Base-by-base conservation (phyloP, 1,140 invertebrate genomes). In the Zaprionus nigranus region DNA sequence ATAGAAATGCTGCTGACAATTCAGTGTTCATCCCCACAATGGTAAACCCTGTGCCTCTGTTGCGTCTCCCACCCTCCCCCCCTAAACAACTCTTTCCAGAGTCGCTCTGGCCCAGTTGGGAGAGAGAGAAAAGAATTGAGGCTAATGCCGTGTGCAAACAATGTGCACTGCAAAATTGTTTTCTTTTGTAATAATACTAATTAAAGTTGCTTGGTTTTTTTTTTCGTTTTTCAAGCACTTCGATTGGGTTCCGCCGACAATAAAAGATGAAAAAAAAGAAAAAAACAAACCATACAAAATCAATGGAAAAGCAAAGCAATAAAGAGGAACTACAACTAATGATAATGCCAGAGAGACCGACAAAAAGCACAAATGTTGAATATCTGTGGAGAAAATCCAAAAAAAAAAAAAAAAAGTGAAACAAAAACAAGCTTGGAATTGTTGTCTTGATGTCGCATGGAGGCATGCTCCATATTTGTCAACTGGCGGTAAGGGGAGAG, bases 111-210 rank as follows among this genome's bases (percentile, higher is more conserved):
- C 59, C 46, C 61, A 46, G 38, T 61, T 57, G 28, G n/a, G 40
- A 7, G 15, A 46, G 15, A 46, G 15, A n/a, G 40, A 43, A 46
- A 17, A 51, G 46, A 88, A 88, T 72, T 54, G 79, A 90, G 86
- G 82, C 75, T 88, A 88, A 88, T 90, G 62, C 85, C 66, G 51
- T n/a, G 34, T 26, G 38, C 72, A 58, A 64, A 68, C 81, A 81
- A 88, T 81, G 62, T 63, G 64, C 57, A 74, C 68, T 76, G 70
- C 78, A 81, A 82, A 46, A 90, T 88, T 88, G 81, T 88, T 90
- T 88, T 90, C 68, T 54, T 90, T 90, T 70, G 75, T 81, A 88
- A 90, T 90, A 77, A 90, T 82, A 85, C 85, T 85, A 82, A 88
- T 90, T 88, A 90, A 79, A 88, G 66, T 90, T 79, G 59, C 61